phyloP scores from a whole-genome alignment of 2,888 invertebrate species.

The Scaptomyza parva region DNA sequence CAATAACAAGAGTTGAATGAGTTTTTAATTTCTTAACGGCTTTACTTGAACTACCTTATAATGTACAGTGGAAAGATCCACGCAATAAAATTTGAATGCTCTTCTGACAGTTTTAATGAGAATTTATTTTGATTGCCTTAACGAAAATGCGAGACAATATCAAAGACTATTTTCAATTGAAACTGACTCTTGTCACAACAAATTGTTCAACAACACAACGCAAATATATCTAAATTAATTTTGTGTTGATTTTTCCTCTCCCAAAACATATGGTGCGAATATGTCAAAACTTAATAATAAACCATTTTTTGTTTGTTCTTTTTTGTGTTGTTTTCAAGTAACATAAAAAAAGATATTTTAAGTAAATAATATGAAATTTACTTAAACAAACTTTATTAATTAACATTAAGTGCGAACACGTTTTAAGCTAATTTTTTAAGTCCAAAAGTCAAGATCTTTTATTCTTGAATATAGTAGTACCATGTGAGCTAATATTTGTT shows the following conservation, averaged over 20 bases:
- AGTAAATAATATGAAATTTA: background rate
- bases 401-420: background rate
- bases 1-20: background rate
- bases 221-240: background rate
- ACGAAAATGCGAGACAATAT: conserved; percentile 18
- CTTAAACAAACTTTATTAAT: background rate
- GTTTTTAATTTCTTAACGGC: background rate
- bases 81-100: no score
- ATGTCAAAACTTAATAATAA: background rate
- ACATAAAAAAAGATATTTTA: background rate
- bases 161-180: conserved; percentile 28
- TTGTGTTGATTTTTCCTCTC: background rate
- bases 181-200: background rate
- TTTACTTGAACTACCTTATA: no score
- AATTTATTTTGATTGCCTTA: conserved; percentile 36
- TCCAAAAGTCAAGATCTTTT: background rate
- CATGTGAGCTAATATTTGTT: conserved; percentile 55
- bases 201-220: background rate
- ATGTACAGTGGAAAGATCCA: background rate
- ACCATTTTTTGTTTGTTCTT: background rate
- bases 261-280: background rate
- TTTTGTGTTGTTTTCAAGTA: background rate
- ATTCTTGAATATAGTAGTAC: conserved; percentile 4
- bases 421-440: background rate
- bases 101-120: no score